Base-by-base conservation (phyloP, 2,113 vertebrate genomes). In the Prinia subflava region DNA sequence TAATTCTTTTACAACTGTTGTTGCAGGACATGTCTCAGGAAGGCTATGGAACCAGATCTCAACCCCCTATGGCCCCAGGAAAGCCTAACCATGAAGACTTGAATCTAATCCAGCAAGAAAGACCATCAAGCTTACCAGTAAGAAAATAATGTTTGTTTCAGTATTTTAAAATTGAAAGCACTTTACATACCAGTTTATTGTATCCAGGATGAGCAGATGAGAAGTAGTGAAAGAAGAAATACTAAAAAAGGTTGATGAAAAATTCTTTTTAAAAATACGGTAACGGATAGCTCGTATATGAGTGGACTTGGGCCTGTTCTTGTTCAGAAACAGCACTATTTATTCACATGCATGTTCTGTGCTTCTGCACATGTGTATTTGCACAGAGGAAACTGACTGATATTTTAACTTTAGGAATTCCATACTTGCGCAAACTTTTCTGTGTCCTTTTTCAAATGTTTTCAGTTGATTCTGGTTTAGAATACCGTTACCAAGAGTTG, bases 81-180 rank as follows among this genome's bases (percentile, higher is more conserved):
- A 99, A 99, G 97, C 96, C 98, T 90, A 99, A 98, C 97, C 99
- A 98, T 39, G 99, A 99, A 97, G 99, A 99, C 74, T 97, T 98
- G 92, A 98, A 98, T 94, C 94, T 99, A 95, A 98, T 99, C 65
- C 98, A 99, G 75, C 99, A 99, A 90, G 99, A 99, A 95, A 99
- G 99, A 95, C 99, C 99, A 47, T 99, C 99, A 10, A 99, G 99
- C 89, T 98, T 99, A 97, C 99, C 99, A 98, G 99, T 99, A 98
- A 99, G 99, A 97, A 96, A 90, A 78, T 60, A 76, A 63, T 90
- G 67, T 87, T 95, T 94, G 11, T 94, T 93, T 92, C 57, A 53
- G 18, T 82, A 60, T 89, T 92, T 68, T 76, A 35, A 83, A 89
- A 85, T 25, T 11, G 11, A 87, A 91, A 78, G 57, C 27, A 19